phyloP scores from a whole-genome alignment of 2,888 invertebrate species.

The Clusia tigrina region DNA sequence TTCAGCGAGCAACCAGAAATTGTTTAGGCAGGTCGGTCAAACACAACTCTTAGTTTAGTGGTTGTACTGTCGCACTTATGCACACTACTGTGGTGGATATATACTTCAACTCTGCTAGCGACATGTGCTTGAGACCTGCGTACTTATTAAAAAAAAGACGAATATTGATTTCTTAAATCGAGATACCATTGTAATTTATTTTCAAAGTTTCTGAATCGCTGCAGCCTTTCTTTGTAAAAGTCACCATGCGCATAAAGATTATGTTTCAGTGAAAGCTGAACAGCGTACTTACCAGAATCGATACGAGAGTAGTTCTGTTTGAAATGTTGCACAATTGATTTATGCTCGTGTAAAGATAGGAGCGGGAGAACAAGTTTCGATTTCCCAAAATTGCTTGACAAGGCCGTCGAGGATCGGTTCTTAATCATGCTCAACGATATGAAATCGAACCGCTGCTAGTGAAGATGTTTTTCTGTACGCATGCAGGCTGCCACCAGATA shows the following conservation, averaged over 20 bases:
- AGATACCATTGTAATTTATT: constrained; percentile 25
- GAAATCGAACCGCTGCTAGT: not conserved
- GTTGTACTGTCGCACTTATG: constrained; percentile 23
- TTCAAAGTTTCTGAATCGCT: constrained; percentile 31
- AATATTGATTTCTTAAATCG: constrained; percentile 23
- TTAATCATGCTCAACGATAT: constrained; percentile 17
- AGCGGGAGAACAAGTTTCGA: not conserved
- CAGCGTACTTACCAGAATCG: constrained; percentile 29
- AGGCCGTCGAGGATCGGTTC: constrained; percentile 5
- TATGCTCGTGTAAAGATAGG: constrained; percentile 18
- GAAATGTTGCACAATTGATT: constrained; percentile 31
- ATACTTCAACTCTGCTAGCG: not conserved
- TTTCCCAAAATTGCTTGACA: constrained; percentile 20
- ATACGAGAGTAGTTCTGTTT: constrained; percentile 16
- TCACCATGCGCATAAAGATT: constrained; percentile 22
- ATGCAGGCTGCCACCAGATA: constrained; percentile 19
- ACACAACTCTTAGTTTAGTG: constrained; percentile 30
- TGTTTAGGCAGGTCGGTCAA: constrained; percentile 28
- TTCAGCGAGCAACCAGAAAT: constrained; percentile 24
- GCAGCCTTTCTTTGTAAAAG: constrained; percentile 27
- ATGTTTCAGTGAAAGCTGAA: constrained; percentile 26
- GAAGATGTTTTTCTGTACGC: constrained; percentile 10
- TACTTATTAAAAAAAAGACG: constrained; percentile 16
- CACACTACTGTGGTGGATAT: constrained; percentile 27
- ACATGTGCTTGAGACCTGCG: not conserved